Percentiles rank a stretch among this genome's conserved stretches.
phyloP scores from a whole-genome alignment of 1,140 invertebrate genomes.

The Gerris buenoi region DNA sequence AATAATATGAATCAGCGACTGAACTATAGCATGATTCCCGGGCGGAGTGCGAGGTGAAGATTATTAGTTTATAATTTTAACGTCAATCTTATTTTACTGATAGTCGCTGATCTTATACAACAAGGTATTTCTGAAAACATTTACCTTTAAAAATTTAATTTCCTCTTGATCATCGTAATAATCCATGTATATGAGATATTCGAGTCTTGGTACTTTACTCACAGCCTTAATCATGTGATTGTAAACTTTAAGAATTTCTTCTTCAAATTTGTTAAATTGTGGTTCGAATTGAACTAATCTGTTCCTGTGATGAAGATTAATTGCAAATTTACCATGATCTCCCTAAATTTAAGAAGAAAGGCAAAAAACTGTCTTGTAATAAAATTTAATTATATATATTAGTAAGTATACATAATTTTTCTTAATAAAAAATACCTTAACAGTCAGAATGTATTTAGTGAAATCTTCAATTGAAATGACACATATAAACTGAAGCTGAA shows the following conservation, averaged over 20 bases:
- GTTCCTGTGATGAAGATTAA: constrained; percentile 50
- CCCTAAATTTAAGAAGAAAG: too few relatives aligned
- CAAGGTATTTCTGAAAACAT: too few relatives aligned
- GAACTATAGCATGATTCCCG: too few relatives aligned
- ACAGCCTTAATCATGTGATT: constrained; percentile 56
- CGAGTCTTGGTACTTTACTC: constrained; percentile 51
- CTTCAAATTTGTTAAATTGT: constrained; percentile 53
- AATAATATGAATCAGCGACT: too few relatives aligned
- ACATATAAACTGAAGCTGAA: constrained; percentile 61
- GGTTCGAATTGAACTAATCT: constrained; percentile 62
- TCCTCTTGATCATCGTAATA: constrained; percentile 30
- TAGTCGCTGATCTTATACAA: too few relatives aligned
- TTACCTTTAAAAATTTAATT: constrained; percentile 26
- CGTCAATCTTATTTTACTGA: too few relatives aligned
- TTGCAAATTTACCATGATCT: constrained; percentile 36
- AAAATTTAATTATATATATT: too few relatives aligned
- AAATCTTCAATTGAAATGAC: constrained; percentile 66
- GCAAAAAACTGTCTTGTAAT: too few relatives aligned
- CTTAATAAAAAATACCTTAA: not conserved
- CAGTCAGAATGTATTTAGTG: constrained; percentile 53
- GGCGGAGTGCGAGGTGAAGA: too few relatives aligned
- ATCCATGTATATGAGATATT: constrained; percentile 50
- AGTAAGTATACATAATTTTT: too few relatives aligned
- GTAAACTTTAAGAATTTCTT: constrained; percentile 51
- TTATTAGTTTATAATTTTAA: too few relatives aligned